phyloP scores from a whole-genome alignment of 1,140 invertebrate genomes.

The Drosophila pachea region DNA sequence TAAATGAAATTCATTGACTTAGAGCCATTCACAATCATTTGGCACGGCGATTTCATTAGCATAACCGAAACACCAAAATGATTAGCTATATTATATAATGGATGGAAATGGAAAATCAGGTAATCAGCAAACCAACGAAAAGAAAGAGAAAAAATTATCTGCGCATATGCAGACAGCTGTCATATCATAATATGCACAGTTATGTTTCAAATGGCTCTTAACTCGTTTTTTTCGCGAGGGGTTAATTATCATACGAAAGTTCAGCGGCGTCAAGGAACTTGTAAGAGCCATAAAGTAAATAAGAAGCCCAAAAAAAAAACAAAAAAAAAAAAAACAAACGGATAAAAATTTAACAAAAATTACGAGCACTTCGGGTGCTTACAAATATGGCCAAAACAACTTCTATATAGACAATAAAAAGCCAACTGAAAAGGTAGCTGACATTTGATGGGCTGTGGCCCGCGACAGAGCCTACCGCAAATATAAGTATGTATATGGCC shows the following conservation, averaged over 20 bases:
- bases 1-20: conserved; percentile 14
- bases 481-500: conserved; percentile 32
- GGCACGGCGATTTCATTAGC: conserved; percentile 14
- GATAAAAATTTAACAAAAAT: conserved; percentile 13
- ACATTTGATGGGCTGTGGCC: conserved; percentile 53
- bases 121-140: not conserved
- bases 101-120: conserved; percentile 21
- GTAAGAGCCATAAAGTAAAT: conserved; percentile 1
- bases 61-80: conserved; percentile 16
- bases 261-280: conserved; percentile 31
- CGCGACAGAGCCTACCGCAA: conserved; percentile 39
- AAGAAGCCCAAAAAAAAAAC: not conserved
- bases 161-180: conserved; percentile 39
- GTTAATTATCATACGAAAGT: conserved; percentile 29
- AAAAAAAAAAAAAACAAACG: not conserved
- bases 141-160: not conserved
- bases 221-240: conserved; percentile 8
- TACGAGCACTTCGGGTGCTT: conserved; percentile 35
- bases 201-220: conserved; percentile 34
- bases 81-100: conserved; percentile 37
- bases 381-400: conserved; percentile 50
- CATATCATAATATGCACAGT: conserved; percentile 35
- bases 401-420: conserved; percentile 41
- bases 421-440: conserved; percentile 54
- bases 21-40: conserved; percentile 11